Evolutionary conservation across 1,140 invertebrate genomes (phyloP).

Genomic region (Drosophila bocki): DNA sequence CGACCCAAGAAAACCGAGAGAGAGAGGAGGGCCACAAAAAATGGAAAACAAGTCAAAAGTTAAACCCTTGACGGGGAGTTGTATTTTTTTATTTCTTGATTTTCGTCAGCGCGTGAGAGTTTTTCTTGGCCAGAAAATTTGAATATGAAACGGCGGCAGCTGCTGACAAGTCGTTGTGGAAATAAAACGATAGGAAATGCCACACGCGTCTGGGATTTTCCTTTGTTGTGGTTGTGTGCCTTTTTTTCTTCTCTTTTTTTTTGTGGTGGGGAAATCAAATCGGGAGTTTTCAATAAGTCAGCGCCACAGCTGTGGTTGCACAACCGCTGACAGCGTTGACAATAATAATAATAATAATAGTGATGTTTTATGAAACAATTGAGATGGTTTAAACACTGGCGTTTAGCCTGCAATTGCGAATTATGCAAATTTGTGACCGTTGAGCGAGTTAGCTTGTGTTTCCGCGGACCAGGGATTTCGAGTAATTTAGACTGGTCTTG

Average conservation of each 20-base stretch:
- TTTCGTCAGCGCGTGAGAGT: slow-evolving; percentile 60
- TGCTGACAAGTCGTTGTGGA: slow-evolving; percentile 52
- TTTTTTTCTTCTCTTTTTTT: neutral
- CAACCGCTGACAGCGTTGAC: slow-evolving; percentile 57
- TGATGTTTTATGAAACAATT: slow-evolving; percentile 62
- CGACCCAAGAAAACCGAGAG: slow-evolving; percentile 17
- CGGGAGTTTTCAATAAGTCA: slow-evolving; percentile 63
- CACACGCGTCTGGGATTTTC: slow-evolving; percentile 54
- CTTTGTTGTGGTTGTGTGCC: slow-evolving; percentile 46
- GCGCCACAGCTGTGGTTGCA: slow-evolving; percentile 62
- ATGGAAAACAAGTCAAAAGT: slow-evolving; percentile 40
- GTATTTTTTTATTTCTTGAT: slow-evolving; percentile 33
- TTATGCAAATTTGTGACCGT: slow-evolving; percentile 71
- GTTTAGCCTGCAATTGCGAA: slow-evolving; percentile 65
- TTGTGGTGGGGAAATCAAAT: slow-evolving; percentile 62
- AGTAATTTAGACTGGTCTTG: slow-evolving; percentile 39
- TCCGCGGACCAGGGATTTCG: slow-evolving; percentile 31
- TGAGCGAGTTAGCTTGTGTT: slow-evolving; percentile 11
- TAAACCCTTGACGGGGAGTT: slow-evolving; percentile 21
- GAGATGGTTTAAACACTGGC: slow-evolving; percentile 40
- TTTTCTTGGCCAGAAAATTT: slow-evolving; percentile 62
- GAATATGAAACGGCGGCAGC: slow-evolving; percentile 64
- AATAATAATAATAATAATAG: slow-evolving; percentile 41
- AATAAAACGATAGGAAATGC: slow-evolving; percentile 51
- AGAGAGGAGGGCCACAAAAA: neutral